Evolutionary conservation across 2,888 invertebrate genomes (phyloP).

Genomic region (Andricus curvator): DNA sequence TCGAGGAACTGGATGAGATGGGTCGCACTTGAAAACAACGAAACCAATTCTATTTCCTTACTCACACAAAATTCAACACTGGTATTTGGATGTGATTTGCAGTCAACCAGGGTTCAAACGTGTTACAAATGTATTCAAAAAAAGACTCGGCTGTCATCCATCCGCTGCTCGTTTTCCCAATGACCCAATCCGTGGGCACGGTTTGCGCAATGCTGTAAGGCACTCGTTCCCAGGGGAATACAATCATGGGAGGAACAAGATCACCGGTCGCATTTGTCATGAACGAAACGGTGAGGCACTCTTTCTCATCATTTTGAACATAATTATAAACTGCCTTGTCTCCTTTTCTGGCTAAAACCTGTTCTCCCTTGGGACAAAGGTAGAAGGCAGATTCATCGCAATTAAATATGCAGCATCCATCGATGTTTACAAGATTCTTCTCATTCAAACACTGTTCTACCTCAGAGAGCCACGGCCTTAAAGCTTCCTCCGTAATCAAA

Average conservation of each 20-base stretch:
- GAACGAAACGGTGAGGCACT: slow-evolving; percentile 43
- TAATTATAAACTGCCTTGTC: slow-evolving; percentile 48
- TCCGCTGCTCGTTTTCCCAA: too few relatives aligned
- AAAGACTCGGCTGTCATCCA: slow-evolving; percentile 46
- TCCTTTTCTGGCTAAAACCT: slow-evolving; percentile 37
- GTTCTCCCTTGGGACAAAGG: slow-evolving; percentile 39
- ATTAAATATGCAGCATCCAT: slow-evolving; percentile 43
- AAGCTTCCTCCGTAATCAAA: slow-evolving; percentile 1
- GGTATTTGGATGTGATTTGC: slow-evolving; percentile 67
- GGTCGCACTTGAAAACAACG: slow-evolving; percentile 1
- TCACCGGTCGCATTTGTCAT: slow-evolving; percentile 60
- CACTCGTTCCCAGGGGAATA: slow-evolving; percentile 67
- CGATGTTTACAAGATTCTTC: slow-evolving; percentile 36
- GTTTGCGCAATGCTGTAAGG: slow-evolving; percentile 56
- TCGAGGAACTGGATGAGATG: background rate
- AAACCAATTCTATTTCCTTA: background rate
- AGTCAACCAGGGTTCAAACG: slow-evolving; percentile 72
- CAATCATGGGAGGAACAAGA: slow-evolving; percentile 61
- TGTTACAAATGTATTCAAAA: slow-evolving; percentile 73
- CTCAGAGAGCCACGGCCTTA: slow-evolving; percentile 19
- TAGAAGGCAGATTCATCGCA: slow-evolving; percentile 45
- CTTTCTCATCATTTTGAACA: slow-evolving; percentile 45
- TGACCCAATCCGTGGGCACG: too few relatives aligned
- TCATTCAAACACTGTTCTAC: slow-evolving; percentile 42
- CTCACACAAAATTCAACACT: slow-evolving; percentile 49